Evolutionary conservation across 2,888 invertebrate genomes (phyloP).

Genomic region (Tetanocera ferruginea): DNA sequence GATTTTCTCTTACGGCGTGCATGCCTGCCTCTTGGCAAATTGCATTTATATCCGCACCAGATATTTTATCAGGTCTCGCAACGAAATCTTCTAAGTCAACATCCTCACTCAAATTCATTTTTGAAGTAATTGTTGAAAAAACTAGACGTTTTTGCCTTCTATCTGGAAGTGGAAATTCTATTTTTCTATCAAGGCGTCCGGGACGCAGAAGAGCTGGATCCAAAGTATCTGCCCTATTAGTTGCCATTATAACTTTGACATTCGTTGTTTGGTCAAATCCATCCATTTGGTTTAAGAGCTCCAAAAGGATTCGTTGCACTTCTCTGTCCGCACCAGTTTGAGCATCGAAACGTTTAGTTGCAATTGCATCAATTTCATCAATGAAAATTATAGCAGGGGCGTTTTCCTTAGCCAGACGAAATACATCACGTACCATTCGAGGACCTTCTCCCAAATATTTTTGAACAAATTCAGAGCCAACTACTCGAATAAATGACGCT

Average conservation of each 20-base stretch:
- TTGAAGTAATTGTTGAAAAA: slow-evolving; percentile 96
- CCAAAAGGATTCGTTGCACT: slow-evolving; percentile 96
- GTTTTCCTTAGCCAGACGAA: slow-evolving; percentile 98
- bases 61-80: slow-evolving; percentile 97
- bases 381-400: slow-evolving; percentile 99
- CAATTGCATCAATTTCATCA: slow-evolving; percentile 99
- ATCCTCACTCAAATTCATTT: slow-evolving; percentile 98
- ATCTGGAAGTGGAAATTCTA: slow-evolving; percentile 97
- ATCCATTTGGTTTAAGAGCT: slow-evolving; percentile 99
- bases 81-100: slow-evolving; percentile 99
- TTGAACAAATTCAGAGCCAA: slow-evolving; percentile 99
- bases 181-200: slow-evolving; percentile 97
- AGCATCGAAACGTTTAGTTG: slow-evolving; percentile 98
- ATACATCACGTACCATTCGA: slow-evolving; percentile 99
- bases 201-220: slow-evolving; percentile 83
- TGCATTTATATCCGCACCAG: slow-evolving; percentile 99
- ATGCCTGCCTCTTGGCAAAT: slow-evolving; percentile 99
- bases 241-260: slow-evolving; percentile 98
- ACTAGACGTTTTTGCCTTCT: slow-evolving; percentile 92
- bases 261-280: slow-evolving; percentile 99
- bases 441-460: slow-evolving; percentile 99
- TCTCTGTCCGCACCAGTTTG: slow-evolving; percentile 99
- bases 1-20: slow-evolving; percentile 99
- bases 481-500: slow-evolving; percentile 98
- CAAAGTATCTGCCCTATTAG: slow-evolving; percentile 96